Percentiles rank a stretch among this genome's conserved stretches.
Evolutionary conservation across 2,888 invertebrate species (phyloP).

Genomic region (Rhagonycha fulva): DNA sequence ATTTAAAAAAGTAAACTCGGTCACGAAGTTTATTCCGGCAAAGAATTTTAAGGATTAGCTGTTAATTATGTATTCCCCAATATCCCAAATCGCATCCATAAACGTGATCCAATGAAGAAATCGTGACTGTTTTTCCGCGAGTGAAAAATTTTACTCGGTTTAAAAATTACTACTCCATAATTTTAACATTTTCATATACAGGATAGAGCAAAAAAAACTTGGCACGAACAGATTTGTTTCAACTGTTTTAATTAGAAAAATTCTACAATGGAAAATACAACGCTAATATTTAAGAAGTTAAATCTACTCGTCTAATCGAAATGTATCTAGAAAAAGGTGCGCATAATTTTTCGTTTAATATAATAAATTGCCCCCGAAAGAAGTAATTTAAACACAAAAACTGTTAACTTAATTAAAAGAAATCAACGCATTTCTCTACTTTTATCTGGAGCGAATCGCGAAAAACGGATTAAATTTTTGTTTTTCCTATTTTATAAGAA

Average conservation of each 20-base stretch:
- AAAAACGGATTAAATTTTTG: background rate
- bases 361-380: background rate
- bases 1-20: background rate
- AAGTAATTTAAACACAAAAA: background rate
- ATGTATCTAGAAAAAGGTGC: background rate
- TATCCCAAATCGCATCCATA: constrained; percentile 3
- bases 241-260: background rate
- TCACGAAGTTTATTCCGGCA: background rate
- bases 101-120: constrained; percentile 3
- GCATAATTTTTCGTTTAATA: constrained; percentile 1
- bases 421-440: background rate
- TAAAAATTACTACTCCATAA: background rate
- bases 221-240: background rate
- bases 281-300: background rate
- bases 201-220: background rate
- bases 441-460: background rate
- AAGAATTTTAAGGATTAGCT: background rate
- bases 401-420: background rate
- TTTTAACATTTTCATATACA: background rate
- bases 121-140: constrained; percentile 1
- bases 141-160: background rate
- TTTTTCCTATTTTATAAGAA: background rate
- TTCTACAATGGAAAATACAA: background rate
- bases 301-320: background rate
- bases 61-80: constrained; percentile 3